Evolutionary conservation across 2,113 vertebrate species (phyloP).

Genomic region (Platysteira castanea): DNA sequence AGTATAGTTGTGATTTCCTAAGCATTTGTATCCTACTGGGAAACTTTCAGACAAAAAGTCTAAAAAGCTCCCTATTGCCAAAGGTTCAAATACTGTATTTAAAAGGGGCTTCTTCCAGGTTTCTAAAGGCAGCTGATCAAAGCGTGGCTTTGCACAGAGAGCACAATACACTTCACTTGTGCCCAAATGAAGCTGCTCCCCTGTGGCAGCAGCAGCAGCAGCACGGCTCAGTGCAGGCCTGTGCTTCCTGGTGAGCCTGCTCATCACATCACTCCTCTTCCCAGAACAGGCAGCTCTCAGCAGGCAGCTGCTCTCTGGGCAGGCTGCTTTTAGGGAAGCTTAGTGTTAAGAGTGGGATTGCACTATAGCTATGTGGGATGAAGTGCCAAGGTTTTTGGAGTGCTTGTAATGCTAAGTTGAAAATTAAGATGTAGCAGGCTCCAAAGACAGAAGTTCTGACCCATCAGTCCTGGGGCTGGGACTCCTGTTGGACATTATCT

Average conservation of each 20-base stretch:
- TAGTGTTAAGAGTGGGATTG: not conserved
- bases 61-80: not conserved
- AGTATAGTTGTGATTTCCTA: not conserved
- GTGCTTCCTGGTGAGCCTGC: fast-evolving
- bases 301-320: not conserved
- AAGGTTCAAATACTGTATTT: not conserved
- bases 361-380: not conserved
- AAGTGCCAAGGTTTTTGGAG: not conserved
- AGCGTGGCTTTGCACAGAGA: not conserved
- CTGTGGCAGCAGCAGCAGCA: not conserved
- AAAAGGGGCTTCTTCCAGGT: not conserved
- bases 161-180: not conserved
- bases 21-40: not conserved
- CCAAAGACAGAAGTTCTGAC: not conserved
- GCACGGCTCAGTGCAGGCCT: not conserved
- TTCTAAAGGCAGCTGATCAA: not conserved
- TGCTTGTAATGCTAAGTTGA: not conserved
- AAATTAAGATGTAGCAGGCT: not conserved
- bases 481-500: not conserved
- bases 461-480: not conserved
- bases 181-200: not conserved
- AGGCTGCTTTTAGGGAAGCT: not conserved
- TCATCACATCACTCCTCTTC: fast-evolving
- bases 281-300: not conserved
- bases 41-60: not conserved